Percentiles rank a stretch among this genome's conserved stretches.
phyloP scores from a whole-genome alignment of 1,140 invertebrate genomes.

The Episyrphus balteatus region DNA sequence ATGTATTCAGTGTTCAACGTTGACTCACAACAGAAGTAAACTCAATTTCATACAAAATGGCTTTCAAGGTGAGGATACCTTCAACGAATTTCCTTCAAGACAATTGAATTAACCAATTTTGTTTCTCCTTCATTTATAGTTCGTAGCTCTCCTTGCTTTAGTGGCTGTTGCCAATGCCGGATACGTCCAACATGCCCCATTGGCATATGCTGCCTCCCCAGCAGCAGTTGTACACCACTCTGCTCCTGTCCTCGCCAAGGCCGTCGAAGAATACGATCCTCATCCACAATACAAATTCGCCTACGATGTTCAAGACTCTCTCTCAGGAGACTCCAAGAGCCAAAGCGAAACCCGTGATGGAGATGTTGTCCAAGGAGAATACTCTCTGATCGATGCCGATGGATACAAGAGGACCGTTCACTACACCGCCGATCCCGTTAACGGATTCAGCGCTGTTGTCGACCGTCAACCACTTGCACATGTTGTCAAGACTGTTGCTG shows the following conservation, averaged over 20 bases:
- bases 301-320: slow-evolving; percentile 56
- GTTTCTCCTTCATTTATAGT: too few species aligned
- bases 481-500: slow-evolving; percentile 12
- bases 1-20: too few species aligned
- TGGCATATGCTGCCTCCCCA: slow-evolving; percentile 9
- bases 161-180: too few species aligned
- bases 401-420: slow-evolving; percentile 40
- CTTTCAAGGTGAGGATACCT: too few species aligned
- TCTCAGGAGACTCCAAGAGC: slow-evolving; percentile 55
- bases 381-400: slow-evolving; percentile 49
- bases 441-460: slow-evolving; percentile 36
- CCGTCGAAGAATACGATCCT: slow-evolving; percentile 25
- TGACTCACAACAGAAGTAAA: too few species aligned
- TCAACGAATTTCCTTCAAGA: too few species aligned
- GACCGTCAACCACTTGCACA: slow-evolving; percentile 27
- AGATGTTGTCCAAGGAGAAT: slow-evolving; percentile 49
- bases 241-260: slow-evolving; percentile 19
- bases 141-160: too few species aligned
- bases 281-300: slow-evolving; percentile 45
- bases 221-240: slow-evolving; percentile 7
- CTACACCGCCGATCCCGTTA: slow-evolving; percentile 34
- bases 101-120: too few species aligned
- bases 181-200: too few species aligned
- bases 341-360: slow-evolving; percentile 47
- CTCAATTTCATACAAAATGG: too few species aligned